phyloP scores from a whole-genome alignment of 1,140 invertebrate species.

The Neoseiulus cucumeris region DNA sequence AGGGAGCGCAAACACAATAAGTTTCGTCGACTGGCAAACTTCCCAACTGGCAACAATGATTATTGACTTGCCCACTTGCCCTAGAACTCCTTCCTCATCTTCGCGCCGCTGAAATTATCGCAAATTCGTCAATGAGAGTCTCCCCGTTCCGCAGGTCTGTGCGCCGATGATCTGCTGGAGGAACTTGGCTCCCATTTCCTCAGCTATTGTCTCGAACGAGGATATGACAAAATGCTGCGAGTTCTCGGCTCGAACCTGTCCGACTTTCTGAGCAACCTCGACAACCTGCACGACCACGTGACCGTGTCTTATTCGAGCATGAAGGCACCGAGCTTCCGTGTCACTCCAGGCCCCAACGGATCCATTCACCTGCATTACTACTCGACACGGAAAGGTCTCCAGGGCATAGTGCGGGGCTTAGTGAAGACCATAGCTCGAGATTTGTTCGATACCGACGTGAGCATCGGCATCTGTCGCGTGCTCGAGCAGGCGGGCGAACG shows the following conservation, averaged over 20 bases:
- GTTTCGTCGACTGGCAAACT: no score
- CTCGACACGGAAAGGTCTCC: slow-evolving; percentile 26
- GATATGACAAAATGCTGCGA: slow-evolving; percentile 45
- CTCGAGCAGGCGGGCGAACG: not conserved
- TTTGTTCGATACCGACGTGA: slow-evolving; percentile 27
- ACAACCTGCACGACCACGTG: slow-evolving; percentile 57
- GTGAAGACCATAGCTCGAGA: slow-evolving; percentile 25
- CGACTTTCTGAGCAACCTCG: slow-evolving; percentile 60
- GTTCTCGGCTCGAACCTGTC: slow-evolving; percentile 55
- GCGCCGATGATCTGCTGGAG: slow-evolving; percentile 24
- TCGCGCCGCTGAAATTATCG: no score
- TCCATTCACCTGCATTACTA: slow-evolving; percentile 28
- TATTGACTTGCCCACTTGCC: no score
- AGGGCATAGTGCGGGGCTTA: slow-evolving; percentile 26
- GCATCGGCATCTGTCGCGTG: slow-evolving; percentile 14
- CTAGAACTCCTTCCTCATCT: no score
- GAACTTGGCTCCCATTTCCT: slow-evolving; percentile 27
- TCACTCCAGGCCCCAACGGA: slow-evolving; percentile 23
- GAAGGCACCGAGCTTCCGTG: slow-evolving; percentile 30
- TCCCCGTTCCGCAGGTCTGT: slow-evolving; percentile 16
- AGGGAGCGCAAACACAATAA: no score
- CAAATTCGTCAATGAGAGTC: not conserved
- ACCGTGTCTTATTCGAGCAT: slow-evolving; percentile 22
- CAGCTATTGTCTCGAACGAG: slow-evolving; percentile 20
- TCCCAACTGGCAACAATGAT: no score